These are phyloP conservation scores for Limenitis camilla DNA, from an alignment of 2,888 invertebrate species.

Conservation along the genomic window DNA sequence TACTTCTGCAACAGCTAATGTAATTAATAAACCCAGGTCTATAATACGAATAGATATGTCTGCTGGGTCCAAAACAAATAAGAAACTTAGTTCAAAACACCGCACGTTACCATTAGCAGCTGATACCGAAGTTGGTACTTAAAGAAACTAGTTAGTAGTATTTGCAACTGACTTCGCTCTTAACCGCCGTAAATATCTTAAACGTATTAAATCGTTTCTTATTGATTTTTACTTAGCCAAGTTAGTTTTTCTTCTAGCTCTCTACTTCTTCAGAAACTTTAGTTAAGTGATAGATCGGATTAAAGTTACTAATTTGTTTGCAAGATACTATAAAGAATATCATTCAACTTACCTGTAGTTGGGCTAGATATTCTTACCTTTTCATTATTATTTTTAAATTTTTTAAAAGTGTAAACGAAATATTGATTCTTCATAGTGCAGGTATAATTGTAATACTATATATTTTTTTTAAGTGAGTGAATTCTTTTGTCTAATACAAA, in stretches of 20 bases:
- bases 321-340: too few relatives aligned
- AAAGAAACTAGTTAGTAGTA: slow-evolving; percentile 4
- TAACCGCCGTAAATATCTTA: neutral
- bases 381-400: too few relatives aligned
- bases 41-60: neutral
- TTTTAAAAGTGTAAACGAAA: too few relatives aligned
- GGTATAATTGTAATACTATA: too few relatives aligned
- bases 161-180: neutral
- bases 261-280: neutral
- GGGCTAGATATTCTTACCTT: too few relatives aligned
- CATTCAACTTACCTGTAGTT: too few relatives aligned
- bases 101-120: slow-evolving; percentile 2
- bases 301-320: neutral
- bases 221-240: neutral
- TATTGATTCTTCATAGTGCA: too few relatives aligned
- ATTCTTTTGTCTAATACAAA: too few relatives aligned
- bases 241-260: neutral
- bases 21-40: too few relatives aligned
- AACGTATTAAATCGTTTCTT: neutral
- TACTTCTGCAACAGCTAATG: too few relatives aligned
- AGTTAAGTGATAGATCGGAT: neutral
- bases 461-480: too few relatives aligned
- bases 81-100: slow-evolving; percentile 4
- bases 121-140: slow-evolving; percentile 1
- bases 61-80: slow-evolving; percentile 4